A percentile compares a stretch with the other conserved stretches of the same genome.
phyloP scores from a whole-genome alignment of 2,888 invertebrate genomes.

The Theodoxus fluviatilis region DNA sequence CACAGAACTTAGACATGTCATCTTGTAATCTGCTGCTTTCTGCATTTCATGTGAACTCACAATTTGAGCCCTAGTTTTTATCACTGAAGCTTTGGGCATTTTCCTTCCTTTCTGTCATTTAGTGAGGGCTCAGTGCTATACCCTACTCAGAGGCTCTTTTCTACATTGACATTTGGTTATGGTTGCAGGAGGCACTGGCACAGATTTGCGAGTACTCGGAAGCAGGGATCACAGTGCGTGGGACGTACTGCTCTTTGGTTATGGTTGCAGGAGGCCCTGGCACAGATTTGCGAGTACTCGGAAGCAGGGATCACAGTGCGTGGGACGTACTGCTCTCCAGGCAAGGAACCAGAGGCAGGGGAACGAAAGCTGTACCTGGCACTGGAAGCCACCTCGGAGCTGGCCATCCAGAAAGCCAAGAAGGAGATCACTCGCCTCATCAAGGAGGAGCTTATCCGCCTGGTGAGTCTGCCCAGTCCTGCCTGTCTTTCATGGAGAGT shows the following conservation, averaged over 20 bases:
- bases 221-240: conserved; percentile 97
- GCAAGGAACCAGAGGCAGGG: conserved; percentile 74
- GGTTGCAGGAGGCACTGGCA: conserved; percentile 87
- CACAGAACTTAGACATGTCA: too few species aligned
- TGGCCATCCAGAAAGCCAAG: conserved; percentile 72
- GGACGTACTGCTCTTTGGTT: conserved; percentile 72
- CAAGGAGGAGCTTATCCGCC: conserved; percentile 94
- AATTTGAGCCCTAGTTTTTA: not conserved
- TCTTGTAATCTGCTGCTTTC: too few species aligned
- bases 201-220: conserved; percentile 99
- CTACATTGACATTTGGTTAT: not conserved
- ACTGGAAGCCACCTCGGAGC: conserved; percentile 97
- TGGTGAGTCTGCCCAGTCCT: too few species aligned
- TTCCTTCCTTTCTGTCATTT: not conserved
- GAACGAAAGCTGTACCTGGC: conserved; percentile 96
- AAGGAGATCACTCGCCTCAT: conserved; percentile 93
- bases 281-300: conserved; percentile 97
- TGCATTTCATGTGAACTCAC: not conserved
- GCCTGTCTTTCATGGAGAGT: too few species aligned
- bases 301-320: conserved; percentile 98
- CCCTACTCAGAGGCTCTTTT: not conserved
- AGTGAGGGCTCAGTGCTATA: not conserved
- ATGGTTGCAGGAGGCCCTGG: conserved; percentile 83
- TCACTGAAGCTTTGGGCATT: not conserved
- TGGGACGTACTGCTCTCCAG: conserved; percentile 89